Percentiles rank a stretch among this genome's conserved stretches.
Evolutionary conservation across 1,140 invertebrate genomes (phyloP).

Genomic region (Onthophagus taurus): DNA sequence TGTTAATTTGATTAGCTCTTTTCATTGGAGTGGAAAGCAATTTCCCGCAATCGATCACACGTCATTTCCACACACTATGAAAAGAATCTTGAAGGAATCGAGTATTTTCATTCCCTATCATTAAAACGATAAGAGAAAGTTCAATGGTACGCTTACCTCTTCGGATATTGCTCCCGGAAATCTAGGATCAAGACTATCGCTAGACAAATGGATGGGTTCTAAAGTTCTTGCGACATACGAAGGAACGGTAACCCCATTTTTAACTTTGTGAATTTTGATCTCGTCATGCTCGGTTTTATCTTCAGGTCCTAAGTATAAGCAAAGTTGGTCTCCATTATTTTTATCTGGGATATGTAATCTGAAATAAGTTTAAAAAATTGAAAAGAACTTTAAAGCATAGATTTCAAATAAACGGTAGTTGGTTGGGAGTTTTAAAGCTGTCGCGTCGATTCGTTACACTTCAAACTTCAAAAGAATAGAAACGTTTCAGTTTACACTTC

Average conservation of each 20-base stretch:
- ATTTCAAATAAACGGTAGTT: too few relatives aligned
- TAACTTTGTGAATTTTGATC: conserved; percentile 25
- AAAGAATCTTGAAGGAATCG: not conserved
- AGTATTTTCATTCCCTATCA: not conserved
- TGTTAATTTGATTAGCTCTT: too few relatives aligned
- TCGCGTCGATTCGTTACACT: too few relatives aligned
- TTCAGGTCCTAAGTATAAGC: conserved; percentile 33
- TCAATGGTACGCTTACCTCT: conserved; percentile 5
- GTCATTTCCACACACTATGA: not conserved
- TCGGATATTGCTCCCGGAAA: conserved; percentile 29
- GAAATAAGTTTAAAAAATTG: too few relatives aligned
- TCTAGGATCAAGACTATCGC: conserved; percentile 36
- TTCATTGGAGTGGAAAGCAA: too few relatives aligned
- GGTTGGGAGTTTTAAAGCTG: too few relatives aligned
- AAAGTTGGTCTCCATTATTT: conserved; percentile 26
- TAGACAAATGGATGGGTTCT: conserved; percentile 40
- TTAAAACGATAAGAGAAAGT: not conserved
- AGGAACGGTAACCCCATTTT: conserved; percentile 33
- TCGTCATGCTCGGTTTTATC: conserved; percentile 21
- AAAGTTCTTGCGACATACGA: conserved; percentile 43
- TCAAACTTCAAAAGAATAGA: not conserved
- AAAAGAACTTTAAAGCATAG: too few relatives aligned
- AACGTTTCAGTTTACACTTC: conserved; percentile 14
- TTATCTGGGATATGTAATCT: conserved; percentile 27
- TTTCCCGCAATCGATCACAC: too few relatives aligned